These are phyloP conservation scores for Drosophila ficusphila DNA, from an alignment of 1,140 invertebrate species.

Conservation along the genomic window DNA sequence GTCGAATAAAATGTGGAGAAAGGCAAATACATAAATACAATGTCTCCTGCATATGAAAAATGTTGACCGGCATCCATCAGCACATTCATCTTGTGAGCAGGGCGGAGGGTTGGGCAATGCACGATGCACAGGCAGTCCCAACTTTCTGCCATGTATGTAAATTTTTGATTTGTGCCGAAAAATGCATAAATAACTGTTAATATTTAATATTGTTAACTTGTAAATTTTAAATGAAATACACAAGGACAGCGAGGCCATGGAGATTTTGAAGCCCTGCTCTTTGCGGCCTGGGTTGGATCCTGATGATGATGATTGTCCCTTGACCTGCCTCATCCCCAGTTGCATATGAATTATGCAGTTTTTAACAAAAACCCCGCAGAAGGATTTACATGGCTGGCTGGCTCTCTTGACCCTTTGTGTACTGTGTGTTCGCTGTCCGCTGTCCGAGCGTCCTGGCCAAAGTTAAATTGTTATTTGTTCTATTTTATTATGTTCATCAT, in stretches of 20 bases:
- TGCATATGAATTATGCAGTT: constrained; percentile 79
- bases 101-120: neutral
- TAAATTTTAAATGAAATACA: constrained; percentile 83
- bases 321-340: neutral
- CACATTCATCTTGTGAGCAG: constrained; percentile 44
- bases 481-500: constrained; percentile 58
- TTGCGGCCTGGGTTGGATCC: constrained; percentile 36
- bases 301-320: constrained; percentile 49
- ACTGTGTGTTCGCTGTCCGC: constrained; percentile 1
- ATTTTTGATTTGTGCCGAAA: constrained; percentile 82
- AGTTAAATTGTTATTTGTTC: constrained; percentile 78
- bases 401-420: constrained; percentile 20
- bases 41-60: constrained; percentile 62
- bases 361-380: constrained; percentile 75
- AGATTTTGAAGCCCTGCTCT: constrained; percentile 8
- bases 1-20: constrained; percentile 71
- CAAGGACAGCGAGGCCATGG: constrained; percentile 27
- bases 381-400: constrained; percentile 66
- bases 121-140: constrained; percentile 1
- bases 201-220: constrained; percentile 83
- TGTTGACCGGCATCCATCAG: constrained; percentile 44
- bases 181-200: constrained; percentile 83
- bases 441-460: constrained; percentile 48
- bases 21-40: constrained; percentile 55
- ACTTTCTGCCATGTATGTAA: constrained; percentile 75